A percentile compares a stretch with the other conserved stretches of the same genome.
Conservation (phyloP, 2,113 vertebrate genomes). For the Daboia siamensis region DNA sequence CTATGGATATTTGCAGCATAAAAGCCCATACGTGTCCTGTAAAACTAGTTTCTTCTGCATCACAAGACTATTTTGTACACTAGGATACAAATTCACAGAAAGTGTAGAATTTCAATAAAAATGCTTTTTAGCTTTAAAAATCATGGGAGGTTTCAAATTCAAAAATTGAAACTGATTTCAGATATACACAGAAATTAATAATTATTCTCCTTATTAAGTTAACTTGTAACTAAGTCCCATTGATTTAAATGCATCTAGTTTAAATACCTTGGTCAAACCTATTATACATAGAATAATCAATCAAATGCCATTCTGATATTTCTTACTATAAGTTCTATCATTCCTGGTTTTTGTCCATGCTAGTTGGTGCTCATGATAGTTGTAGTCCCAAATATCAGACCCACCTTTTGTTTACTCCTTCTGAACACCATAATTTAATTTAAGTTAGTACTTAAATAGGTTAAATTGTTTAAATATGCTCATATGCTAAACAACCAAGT, state of each 20-base stretch:
- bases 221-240: not conserved
- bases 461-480: not conserved
- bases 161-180: not conserved
- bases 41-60: not conserved
- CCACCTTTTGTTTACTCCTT: not conserved
- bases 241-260: not conserved
- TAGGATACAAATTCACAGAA: not conserved
- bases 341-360: not conserved
- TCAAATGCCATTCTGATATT: not conserved
- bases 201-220: not conserved
- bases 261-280: not conserved
- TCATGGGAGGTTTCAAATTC: not conserved
- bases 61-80: not conserved
- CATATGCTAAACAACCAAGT: not conserved
- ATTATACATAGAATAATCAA: not conserved
- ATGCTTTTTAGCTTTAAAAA: not conserved
- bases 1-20: not conserved
- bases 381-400: not conserved
- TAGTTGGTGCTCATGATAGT: not conserved
- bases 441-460: not conserved
- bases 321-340: not conserved
- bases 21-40: not conserved
- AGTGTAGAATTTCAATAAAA: constrained; percentile 12
- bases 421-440: not conserved
- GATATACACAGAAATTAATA: not conserved